Evolutionary conservation across 2,888 invertebrate genomes (phyloP).

Genomic region (Gasteruption jaculator): DNA sequence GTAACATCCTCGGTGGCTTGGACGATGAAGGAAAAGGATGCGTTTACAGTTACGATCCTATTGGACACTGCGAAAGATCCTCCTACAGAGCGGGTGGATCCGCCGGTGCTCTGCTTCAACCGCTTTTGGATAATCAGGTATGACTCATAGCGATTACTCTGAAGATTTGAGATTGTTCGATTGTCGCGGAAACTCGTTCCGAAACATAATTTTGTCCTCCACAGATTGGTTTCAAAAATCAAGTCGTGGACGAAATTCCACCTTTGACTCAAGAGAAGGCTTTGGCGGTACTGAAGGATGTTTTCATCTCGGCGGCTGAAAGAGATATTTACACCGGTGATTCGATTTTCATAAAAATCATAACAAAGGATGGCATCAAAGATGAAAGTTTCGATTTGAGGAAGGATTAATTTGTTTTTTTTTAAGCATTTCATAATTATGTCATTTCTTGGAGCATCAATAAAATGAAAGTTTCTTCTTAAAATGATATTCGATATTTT

Average conservation of each 20-base stretch:
- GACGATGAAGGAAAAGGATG: conserved; percentile 92
- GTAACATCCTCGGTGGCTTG: conserved; percentile 89
- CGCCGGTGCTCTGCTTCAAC: conserved; percentile 85
- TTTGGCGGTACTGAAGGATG: conserved; percentile 82
- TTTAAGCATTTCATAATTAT: conserved; percentile 14
- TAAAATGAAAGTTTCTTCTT: no score
- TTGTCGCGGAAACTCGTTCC: no score
- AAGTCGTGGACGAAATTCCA: conserved; percentile 58
- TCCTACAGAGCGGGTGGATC: conserved; percentile 88
- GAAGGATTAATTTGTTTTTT: conserved; percentile 81
- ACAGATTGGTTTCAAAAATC: conserved; percentile 84
- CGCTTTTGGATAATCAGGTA: conserved; percentile 91
- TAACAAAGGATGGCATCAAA: conserved; percentile 82
- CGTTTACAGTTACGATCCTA: conserved; percentile 95
- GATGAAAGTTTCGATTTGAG: conserved; percentile 72
- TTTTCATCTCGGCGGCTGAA: conserved; percentile 96
- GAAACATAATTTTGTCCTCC: conserved; percentile 26
- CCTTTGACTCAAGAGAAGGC: conserved; percentile 78
- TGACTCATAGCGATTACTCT: not conserved
- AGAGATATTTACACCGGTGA: conserved; percentile 98
- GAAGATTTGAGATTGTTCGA: conserved; percentile 2
- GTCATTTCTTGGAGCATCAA: no score
- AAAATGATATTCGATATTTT: no score
- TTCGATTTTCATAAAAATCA: conserved; percentile 76
- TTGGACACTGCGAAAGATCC: conserved; percentile 88